Evolutionary conservation across 2,888 invertebrate genomes (phyloP).

Genomic region (Ormyrus pomaceus): DNA sequence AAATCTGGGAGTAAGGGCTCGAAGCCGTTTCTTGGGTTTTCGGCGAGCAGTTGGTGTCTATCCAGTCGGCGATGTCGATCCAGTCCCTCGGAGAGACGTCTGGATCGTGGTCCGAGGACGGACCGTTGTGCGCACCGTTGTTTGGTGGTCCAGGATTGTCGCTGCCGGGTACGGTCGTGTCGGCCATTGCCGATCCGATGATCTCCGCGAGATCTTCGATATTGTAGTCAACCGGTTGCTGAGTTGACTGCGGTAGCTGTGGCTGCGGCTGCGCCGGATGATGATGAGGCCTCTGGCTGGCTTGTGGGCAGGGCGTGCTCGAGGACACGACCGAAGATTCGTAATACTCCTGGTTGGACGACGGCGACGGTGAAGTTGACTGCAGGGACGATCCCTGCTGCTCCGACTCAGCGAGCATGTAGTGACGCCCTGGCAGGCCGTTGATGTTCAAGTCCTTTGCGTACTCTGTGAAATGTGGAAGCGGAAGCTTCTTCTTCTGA

Average conservation of each 20-base stretch:
- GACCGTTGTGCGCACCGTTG: constrained; percentile 44
- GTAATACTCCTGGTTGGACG: constrained; percentile 73
- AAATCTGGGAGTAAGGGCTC: constrained; percentile 77
- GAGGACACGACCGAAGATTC: constrained; percentile 76
- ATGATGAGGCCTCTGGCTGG: constrained; percentile 61
- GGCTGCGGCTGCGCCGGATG: constrained; percentile 79
- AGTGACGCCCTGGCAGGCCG: constrained; percentile 91
- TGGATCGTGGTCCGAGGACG: constrained; percentile 79
- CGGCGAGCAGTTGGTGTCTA: constrained; percentile 87
- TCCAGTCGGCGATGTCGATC: constrained; percentile 93
- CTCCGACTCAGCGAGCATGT: constrained; percentile 82
- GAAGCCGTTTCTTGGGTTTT: constrained; percentile 77
- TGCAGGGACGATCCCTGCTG: constrained; percentile 70
- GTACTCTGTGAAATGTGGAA: constrained; percentile 88
- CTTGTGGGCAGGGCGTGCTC: constrained; percentile 74
- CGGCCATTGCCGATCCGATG: constrained; percentile 92
- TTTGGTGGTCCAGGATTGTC: constrained; percentile 72
- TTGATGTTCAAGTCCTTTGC: constrained; percentile 91
- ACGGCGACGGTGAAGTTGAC: constrained; percentile 71
- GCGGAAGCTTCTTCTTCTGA: constrained; percentile 81
- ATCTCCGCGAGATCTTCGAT: constrained; percentile 86
- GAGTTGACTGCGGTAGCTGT: constrained; percentile 72
- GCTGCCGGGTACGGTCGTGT: constrained; percentile 88
- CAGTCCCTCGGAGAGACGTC: constrained; percentile 79
- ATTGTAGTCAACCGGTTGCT: constrained; percentile 72